Conservation (phyloP, 1,140 invertebrate species). For the Melitaea cinxia region DNA sequence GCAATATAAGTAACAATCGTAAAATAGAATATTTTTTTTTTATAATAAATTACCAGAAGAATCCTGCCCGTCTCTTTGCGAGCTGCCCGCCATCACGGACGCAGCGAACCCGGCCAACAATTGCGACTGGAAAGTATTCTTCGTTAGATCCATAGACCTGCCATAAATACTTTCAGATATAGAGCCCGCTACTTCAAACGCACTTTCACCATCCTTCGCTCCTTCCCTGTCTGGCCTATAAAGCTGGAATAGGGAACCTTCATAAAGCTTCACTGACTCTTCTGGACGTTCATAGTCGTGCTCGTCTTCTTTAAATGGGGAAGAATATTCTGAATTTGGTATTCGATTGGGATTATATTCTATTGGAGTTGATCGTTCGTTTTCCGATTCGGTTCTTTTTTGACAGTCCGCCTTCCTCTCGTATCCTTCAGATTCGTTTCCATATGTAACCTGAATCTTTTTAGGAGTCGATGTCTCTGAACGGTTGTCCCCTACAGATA, state of each 20-base stretch:
- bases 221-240: constrained; percentile 66
- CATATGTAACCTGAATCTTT: constrained; percentile 46
- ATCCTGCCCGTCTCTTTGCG: constrained; percentile 69
- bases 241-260: constrained; percentile 69
- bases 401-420: constrained; percentile 36
- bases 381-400: constrained; percentile 46
- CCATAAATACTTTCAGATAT: constrained; percentile 70
- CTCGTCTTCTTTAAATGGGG: constrained; percentile 70
- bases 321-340: constrained; percentile 60
- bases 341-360: constrained; percentile 60
- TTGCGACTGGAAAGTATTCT: constrained; percentile 73
- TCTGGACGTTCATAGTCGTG: constrained; percentile 63
- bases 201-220: constrained; percentile 55
- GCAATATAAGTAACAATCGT: no score
- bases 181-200: constrained; percentile 52
- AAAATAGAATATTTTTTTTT: neutral
- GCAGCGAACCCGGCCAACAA: constrained; percentile 75
- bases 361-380: constrained; percentile 52
- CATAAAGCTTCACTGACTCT: constrained; percentile 67
- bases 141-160: constrained; percentile 73
- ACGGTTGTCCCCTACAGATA: constrained; percentile 73
- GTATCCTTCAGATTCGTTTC: constrained; percentile 44
- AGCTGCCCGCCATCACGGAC: constrained; percentile 65
- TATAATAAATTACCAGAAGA: constrained; percentile 46
- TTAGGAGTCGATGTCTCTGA: constrained; percentile 69